Evolutionary conservation across 2,113 vertebrate genomes (phyloP).

Genomic region (Benitochromis conjunctus): DNA sequence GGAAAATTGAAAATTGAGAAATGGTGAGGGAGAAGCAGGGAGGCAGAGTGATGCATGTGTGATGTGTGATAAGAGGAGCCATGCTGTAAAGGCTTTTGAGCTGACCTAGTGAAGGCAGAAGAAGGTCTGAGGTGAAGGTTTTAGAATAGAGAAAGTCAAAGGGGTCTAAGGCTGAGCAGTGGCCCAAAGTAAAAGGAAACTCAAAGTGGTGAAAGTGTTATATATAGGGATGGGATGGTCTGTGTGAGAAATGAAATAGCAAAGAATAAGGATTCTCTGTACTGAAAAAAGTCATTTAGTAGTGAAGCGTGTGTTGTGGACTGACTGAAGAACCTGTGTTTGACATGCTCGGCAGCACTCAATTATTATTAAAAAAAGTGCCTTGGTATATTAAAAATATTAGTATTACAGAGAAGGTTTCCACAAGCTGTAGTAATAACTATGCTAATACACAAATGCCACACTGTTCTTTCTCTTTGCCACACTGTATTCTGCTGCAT

Average conservation of each 20-base stretch:
- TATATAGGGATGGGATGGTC: not conserved
- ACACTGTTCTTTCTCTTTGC: not conserved
- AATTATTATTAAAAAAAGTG: conserved; percentile 12
- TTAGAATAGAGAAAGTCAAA: not conserved
- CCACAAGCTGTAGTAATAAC: not conserved
- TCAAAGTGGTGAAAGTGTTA: not conserved
- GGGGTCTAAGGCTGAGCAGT: not conserved
- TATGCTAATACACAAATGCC: not conserved
- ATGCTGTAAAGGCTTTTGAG: conserved; percentile 37
- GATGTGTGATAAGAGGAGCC: conserved; percentile 46
- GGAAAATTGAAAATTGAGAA: conserved; percentile 41
- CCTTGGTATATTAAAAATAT: not conserved
- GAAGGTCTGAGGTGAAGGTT: not conserved
- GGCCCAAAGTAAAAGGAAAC: not conserved
- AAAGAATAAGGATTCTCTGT: not conserved
- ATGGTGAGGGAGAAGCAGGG: not conserved
- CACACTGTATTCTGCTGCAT: not conserved
- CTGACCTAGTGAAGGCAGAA: conserved; percentile 31
- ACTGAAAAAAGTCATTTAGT: not conserved
- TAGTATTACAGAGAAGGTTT: not conserved
- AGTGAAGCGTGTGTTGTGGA: not conserved
- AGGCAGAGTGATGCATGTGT: conserved; percentile 23
- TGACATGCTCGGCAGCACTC: conserved; percentile 13
- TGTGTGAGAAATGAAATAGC: not conserved
- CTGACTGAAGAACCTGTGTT: conserved; percentile 1